These are phyloP conservation scores for Xanthorhoe spadicearia DNA, from an alignment of 2,888 invertebrate genomes.

Conservation along the genomic window DNA sequence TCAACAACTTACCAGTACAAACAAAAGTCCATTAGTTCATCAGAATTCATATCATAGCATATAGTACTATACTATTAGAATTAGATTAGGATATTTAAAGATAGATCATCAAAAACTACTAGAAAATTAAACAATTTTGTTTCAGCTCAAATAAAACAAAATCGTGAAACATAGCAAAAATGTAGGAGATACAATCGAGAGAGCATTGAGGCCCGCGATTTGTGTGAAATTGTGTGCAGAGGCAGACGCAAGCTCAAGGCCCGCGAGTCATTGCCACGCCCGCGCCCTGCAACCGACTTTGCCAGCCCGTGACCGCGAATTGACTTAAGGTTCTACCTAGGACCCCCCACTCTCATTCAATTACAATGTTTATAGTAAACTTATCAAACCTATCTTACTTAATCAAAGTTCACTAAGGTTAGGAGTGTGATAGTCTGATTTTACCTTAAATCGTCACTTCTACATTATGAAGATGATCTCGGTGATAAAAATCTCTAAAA, in stretches of 20 bases:
- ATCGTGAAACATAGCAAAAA: constrained; percentile 33
- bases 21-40: too few species aligned
- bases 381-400: neutral
- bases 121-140: neutral
- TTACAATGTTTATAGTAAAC: neutral
- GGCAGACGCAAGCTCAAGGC: constrained; percentile 62
- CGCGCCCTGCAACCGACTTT: constrained; percentile 43
- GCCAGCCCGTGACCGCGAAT: constrained; percentile 53
- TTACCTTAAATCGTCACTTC: too few species aligned
- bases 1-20: too few species aligned
- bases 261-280: constrained; percentile 74
- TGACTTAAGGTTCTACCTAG: constrained; percentile 42
- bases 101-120: too few species aligned
- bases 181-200: constrained; percentile 39
- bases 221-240: too few species aligned
- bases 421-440: too few species aligned
- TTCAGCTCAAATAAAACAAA: neutral
- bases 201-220: constrained; percentile 57
- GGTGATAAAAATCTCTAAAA: too few species aligned
- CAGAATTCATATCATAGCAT: too few species aligned
- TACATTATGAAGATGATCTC: too few species aligned
- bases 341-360: constrained; percentile 17
- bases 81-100: too few species aligned
- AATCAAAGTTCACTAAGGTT: neutral
- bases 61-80: too few species aligned